Conservation (phyloP, 2,797 vertebrate genomes). For the Acipenser ruthenus region DNA sequence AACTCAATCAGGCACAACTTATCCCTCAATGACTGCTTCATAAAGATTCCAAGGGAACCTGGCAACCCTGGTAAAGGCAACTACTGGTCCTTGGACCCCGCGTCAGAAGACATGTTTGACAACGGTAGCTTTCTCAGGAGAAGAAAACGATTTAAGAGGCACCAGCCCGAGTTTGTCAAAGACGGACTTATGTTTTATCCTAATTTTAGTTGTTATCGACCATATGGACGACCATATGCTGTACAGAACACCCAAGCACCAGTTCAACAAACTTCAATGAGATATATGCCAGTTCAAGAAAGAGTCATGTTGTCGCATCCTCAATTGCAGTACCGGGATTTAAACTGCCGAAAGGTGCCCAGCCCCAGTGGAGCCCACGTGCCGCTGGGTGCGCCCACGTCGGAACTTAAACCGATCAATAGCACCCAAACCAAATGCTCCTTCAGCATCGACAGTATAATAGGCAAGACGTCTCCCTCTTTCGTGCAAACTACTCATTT, state of each 20-base stretch:
- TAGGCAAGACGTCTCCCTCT: conserved; percentile 47
- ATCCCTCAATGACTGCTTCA: conserved; percentile 75
- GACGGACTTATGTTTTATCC: conserved; percentile 53
- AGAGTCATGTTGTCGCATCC: conserved; percentile 32
- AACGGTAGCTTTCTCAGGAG: conserved; percentile 83
- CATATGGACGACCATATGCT: conserved; percentile 49
- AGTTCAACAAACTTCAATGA: conserved; percentile 36
- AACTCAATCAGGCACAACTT: conserved; percentile 78
- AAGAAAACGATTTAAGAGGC: conserved; percentile 79
- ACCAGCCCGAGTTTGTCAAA: conserved; percentile 46
- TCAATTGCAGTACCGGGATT: conserved; percentile 39
- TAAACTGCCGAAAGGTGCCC: conserved; percentile 35
- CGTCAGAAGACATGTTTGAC: conserved; percentile 86
- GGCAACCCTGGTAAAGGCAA: conserved; percentile 83
- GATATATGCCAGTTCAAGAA: conserved; percentile 44
- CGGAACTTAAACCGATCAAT: conserved; percentile 21
- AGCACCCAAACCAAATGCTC: conserved; percentile 49
- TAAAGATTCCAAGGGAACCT: conserved; percentile 75
- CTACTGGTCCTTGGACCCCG: conserved; percentile 85
- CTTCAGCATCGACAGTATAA: conserved; percentile 80
- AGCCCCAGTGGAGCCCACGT: conserved; percentile 34
- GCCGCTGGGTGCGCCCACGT: conserved; percentile 26
- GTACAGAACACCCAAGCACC: conserved; percentile 39
- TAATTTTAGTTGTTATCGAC: conserved; percentile 41
- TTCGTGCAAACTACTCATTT: conserved; percentile 1